Evolutionary conservation across 2,797 vertebrate species (phyloP).

Genomic region (Molossus molossus): DNA sequence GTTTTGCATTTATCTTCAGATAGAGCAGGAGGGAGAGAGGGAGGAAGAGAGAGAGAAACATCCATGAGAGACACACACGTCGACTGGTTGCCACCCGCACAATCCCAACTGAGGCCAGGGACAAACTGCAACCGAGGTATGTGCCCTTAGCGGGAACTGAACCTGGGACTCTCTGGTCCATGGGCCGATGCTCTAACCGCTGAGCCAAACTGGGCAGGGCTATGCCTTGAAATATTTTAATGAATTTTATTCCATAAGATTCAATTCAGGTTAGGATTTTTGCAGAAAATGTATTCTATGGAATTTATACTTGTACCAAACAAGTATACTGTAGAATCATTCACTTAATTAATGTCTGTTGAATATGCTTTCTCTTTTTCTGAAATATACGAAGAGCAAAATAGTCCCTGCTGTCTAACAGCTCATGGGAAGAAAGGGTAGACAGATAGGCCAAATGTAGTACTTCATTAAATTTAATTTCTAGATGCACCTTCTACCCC

Average conservation of each 20-base stretch:
- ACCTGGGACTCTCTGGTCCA: too few species aligned
- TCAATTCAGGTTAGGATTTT: constrained; percentile 5
- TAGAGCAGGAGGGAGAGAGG: too few species aligned
- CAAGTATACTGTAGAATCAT: constrained; percentile 10
- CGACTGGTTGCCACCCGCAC: too few species aligned
- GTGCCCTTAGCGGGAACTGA: too few species aligned
- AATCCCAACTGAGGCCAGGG: too few species aligned
- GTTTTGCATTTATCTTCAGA: too few species aligned
- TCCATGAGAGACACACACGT: too few species aligned
- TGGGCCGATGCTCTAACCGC: too few species aligned
- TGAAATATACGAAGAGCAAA: constrained; percentile 6
- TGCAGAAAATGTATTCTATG: constrained; percentile 34
- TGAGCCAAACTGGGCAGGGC: too few species aligned
- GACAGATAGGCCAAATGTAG: background rate
- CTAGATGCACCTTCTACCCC: background rate
- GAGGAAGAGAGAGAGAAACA: too few species aligned
- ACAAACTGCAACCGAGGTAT: too few species aligned
- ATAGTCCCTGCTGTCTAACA: background rate
- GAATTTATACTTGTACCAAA: constrained; percentile 22
- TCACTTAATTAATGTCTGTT: constrained; percentile 4
- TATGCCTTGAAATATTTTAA: constrained; percentile 55
- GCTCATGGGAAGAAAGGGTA: background rate
- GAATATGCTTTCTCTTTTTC: background rate
- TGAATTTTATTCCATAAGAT: constrained; percentile 33
- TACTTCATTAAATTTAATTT: constrained; percentile 24